Base-by-base conservation (phyloP, 92 coral and sea anemone genomes). In the Epizoanthus rinbou region DNA sequence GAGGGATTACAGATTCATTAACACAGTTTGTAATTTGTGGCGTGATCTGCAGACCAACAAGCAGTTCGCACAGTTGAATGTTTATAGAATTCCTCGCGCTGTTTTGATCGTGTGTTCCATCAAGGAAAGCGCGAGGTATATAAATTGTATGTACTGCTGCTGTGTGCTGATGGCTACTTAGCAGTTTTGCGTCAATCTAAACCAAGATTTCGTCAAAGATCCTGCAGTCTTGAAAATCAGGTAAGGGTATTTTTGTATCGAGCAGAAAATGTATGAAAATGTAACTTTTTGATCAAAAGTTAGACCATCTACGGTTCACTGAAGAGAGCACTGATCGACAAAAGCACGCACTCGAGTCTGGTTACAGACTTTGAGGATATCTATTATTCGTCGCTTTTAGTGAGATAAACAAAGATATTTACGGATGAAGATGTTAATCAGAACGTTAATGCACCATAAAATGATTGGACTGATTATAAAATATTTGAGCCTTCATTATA, bases 41-140 rank as follows among this genome's bases (percentile, higher is more conserved):
- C 16, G 16, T 76, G 65, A 76, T 76, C 45, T 57, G 19, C 6
- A 75, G 35, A 21, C 39, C 23, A 17, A 37, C 64, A 76, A 37
- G 57, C 59, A 22, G 19, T 37, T 37, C 57, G 33, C 17, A 21
- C 69, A 58, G 54, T 57, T 75, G 25, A 59, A 10, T 78, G 82
- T 56, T 60, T 57, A 21, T 60, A 54, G 82, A 62, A 14, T 23
- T 41, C 69, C 54, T 37, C 23, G 47, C 19, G 56, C 18, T 41
- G 68, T 75, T 57, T 75, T 75, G 56, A 75, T 75, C 81, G 64
- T 35, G 37, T 60, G 82, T 4, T 78, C 69, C 71, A 60, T 78
- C 58, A 57, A 78, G 82, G 64, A 39, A 68, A 18, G 57, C 69
- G 23, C 21, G 37, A 21, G 11, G 11, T 73, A 19, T n/a, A 0